phyloP scores from a whole-genome alignment of 2,113 vertebrate genomes.

The Chaetodon trifascialis region DNA sequence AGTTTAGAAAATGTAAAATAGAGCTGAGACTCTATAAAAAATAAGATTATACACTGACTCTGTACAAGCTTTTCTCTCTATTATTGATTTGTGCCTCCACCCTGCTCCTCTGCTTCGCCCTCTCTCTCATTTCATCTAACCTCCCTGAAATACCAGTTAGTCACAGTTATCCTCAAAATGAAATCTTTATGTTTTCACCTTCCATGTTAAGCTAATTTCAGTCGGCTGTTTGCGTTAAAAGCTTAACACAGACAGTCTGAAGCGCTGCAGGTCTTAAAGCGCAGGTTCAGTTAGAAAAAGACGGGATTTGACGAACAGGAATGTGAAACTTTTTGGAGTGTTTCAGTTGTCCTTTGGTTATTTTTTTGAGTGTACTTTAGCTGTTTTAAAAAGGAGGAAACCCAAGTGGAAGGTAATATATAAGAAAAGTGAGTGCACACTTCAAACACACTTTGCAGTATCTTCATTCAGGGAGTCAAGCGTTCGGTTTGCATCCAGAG shows the following conservation, averaged over 20 bases:
- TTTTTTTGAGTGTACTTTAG: background rate
- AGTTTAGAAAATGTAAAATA: too few relatives aligned
- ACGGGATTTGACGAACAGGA: background rate
- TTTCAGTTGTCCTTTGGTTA: background rate
- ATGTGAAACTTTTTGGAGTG: background rate
- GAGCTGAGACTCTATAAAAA: too few relatives aligned
- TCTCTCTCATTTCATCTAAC: background rate
- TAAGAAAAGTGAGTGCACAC: background rate
- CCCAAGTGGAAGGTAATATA: background rate
- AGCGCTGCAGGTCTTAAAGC: background rate
- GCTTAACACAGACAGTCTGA: background rate
- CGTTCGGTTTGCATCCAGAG: background rate
- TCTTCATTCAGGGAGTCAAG: background rate
- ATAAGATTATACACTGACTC: too few relatives aligned
- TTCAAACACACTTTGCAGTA: background rate
- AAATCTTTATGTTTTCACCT: slow-evolving; percentile 11
- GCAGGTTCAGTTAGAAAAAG: background rate
- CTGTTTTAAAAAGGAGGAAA: background rate
- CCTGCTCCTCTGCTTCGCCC: background rate
- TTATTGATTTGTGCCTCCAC: slow-evolving; percentile 18
- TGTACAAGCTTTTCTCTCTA: background rate
- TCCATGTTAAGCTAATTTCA: background rate
- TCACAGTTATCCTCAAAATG: background rate
- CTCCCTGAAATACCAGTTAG: background rate
- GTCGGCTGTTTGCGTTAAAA: background rate